Evolutionary conservation across 2,113 vertebrate genomes (phyloP), one percentile per base, ranked within the genome.

Genomic region (Tragelaphus strepsiceros): DNA sequence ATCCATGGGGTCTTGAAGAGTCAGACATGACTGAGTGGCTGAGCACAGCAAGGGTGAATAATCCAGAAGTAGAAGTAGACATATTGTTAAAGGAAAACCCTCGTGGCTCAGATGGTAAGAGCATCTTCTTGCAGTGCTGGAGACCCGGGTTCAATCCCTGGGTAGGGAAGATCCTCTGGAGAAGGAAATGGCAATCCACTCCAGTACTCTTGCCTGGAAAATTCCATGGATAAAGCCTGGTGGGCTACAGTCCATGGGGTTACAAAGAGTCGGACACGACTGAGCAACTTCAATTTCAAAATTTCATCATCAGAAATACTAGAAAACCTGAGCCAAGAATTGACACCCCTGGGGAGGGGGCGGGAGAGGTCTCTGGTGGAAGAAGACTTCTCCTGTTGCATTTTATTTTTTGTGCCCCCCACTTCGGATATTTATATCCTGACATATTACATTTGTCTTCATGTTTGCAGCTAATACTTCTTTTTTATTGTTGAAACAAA

Each of bases 321-420:
- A 49, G 64, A 32, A 54, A 61, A 61, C 7, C 54, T 51, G 28
- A 81, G 30, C 46, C 39, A 21, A 88, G 53, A 24, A 19, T 0
- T 17, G n/a, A 28, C 5, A 15, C 30, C 62, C 2, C 26, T 3
- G 22, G 54, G 16, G 28, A 53, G 35, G 1, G 54, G 67, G 13
- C 6, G 1, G 13, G 4, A 1, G 32, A 6, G 82, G 5, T 1
- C 17, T 54, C 74, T 49, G 30, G 11, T 21, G 11, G 15, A 56
- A 9, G 10, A 14, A 30, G 16, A n/a, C 26, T 32, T 32, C 17
- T 24, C 6, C 1, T 19, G 77, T 64, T 30, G 43, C 6, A 16
- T 54, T 28, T n/a, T 28, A 8, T 32, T 54, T 49, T 14, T 26
- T 4, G 67, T 9, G 2, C 9, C 67, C 3, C 10, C 0, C 22